Percentiles rank a stretch among this genome's conserved stretches.
Conservation (phyloP, 2,888 invertebrate genomes). For the Heterodera filipjevi region DNA sequence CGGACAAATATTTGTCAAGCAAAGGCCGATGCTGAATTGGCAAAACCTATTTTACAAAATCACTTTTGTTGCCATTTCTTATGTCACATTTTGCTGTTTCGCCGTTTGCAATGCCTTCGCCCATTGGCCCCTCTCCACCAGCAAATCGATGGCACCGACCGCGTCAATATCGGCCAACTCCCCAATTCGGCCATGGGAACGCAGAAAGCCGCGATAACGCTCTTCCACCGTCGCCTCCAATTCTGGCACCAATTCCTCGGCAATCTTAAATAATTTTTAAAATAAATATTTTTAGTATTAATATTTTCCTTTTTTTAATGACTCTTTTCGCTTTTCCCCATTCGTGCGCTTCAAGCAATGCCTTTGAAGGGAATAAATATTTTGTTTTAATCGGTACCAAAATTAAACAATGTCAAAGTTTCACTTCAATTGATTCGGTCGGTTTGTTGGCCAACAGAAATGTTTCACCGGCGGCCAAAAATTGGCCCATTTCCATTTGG, state of each 20-base stretch:
- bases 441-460: conserved; percentile 79
- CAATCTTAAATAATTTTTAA: conserved; percentile 68
- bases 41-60: not conserved
- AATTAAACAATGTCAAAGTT: not conserved
- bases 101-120: conserved; percentile 81
- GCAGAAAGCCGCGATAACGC: conserved; percentile 78
- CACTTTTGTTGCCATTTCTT: not conserved
- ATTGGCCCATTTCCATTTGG: conserved; percentile 43
- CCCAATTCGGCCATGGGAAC: conserved; percentile 70
- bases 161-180: conserved; percentile 74
- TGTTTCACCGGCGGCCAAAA: conserved; percentile 57
- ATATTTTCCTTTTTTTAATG: not conserved
- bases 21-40: conserved; percentile 67
- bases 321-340: conserved; percentile 81
- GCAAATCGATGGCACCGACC: conserved; percentile 79
- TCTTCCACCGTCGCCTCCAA: conserved; percentile 78
- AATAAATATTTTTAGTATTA: not conserved
- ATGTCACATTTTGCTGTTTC: conserved; percentile 69
- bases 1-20: conserved; percentile 74
- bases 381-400: too few relatives aligned
- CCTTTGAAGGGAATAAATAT: conserved; percentile 59
- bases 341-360: conserved; percentile 79
- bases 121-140: conserved; percentile 83
- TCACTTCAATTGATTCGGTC: conserved; percentile 78
- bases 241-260: conserved; percentile 80